phyloP scores from a whole-genome alignment of 1,140 invertebrate genomes.

The Bombus ignitus region DNA sequence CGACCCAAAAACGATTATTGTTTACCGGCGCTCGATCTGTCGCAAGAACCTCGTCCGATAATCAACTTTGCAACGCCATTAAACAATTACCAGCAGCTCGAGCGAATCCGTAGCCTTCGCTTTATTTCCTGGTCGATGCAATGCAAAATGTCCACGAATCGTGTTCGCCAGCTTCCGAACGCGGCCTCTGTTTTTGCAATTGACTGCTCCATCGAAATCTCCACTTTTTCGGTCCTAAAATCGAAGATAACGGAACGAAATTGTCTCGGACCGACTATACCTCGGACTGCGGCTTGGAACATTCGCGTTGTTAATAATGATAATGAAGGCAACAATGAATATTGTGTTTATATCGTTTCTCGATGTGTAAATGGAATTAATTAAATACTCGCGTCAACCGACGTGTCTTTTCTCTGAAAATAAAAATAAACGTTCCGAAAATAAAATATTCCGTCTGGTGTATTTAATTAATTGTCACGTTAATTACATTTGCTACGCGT shows the following conservation, averaged over 20 bases:
- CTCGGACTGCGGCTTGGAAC: background rate
- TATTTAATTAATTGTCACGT: no score
- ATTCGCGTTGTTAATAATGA: no score
- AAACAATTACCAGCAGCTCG: background rate
- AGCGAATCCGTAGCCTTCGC: background rate
- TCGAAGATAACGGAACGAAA: background rate
- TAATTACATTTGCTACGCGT: no score
- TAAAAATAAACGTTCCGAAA: no score
- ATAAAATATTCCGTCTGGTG: no score
- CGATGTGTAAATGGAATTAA: no score
- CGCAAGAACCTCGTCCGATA: slow-evolving; percentile 9
- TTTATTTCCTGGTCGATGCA: slow-evolving; percentile 1
- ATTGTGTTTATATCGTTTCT: no score
- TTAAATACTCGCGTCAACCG: no score
- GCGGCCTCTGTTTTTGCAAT: background rate
- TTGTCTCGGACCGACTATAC: background rate
- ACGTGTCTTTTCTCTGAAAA: no score
- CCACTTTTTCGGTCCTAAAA: no score
- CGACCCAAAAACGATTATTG: slow-evolving; percentile 12
- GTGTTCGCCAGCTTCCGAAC: background rate
- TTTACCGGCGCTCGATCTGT: background rate
- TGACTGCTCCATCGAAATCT: background rate
- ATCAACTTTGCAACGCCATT: slow-evolving; percentile 11
- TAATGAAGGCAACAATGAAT: no score
- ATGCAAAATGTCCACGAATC: background rate